Base-by-base conservation (phyloP, 2,797 vertebrate species). In the Anguilla anguilla region DNA sequence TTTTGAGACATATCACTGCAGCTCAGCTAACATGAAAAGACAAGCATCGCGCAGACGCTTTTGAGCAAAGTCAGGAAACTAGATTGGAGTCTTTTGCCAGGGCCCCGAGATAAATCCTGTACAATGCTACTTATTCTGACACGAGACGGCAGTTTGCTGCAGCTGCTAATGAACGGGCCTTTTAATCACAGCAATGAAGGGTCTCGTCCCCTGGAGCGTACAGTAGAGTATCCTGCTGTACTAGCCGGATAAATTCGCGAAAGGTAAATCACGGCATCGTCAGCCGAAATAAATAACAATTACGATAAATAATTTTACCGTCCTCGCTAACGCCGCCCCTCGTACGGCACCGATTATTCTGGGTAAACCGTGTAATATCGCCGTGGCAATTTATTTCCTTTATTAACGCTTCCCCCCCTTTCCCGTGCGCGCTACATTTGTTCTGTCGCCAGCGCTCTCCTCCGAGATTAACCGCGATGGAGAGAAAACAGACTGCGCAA, bases 241-340 rank as follows among this genome's bases (percentile, higher is more conserved):
- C 49, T 2, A 49, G 49, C 6, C 1, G 43, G 39, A 39, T 22
- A 3, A 25, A 51, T 77, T 77, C 51, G 28, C 9, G 3, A n/a
- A 81, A 51, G 25, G 19, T 81, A 49, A 49, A n/a, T 49, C 25
- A 51, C 43, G 25, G 6, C 17, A 28, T 7, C 15, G 43, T 46
- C 74, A 43, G 74, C 74, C 74, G 79, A 79, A 79, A 79, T 43
- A 79, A 79, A 79, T 79, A 43, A 43, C 79, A 22, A 61, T 61
- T 17, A 22, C 17, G 17, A 61, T 61, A 22, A 61, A 61, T 17
- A 79, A 79, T 25, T 39, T 46, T 79, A 79, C 39, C 1, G 35
- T 9, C 74, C 74, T 79, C 46, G 46, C 35, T 43, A 79, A 79
- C 46, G 35, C 1, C 74, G 3, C 59, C 28, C 2, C 4, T 43